Evolutionary conservation across 2,888 invertebrate species (phyloP), one percentile per base, ranked within the genome.

Genomic region (Eupithecia inturbata): DNA sequence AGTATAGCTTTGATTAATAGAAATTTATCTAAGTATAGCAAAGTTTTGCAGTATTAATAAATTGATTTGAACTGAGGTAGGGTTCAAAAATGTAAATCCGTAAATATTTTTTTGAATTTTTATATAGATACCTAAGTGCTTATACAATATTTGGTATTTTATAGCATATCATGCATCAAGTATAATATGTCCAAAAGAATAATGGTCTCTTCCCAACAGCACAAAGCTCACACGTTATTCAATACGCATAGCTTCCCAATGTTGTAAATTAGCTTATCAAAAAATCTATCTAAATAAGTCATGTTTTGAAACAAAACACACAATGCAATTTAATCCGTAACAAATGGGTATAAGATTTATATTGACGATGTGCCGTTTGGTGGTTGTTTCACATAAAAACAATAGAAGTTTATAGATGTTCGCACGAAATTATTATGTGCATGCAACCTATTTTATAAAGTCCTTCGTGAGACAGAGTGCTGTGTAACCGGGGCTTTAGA

Each of bases 251-350:
- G 26, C 77, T 73, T 79, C 80, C 76, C 78, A 80, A 78, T 78
- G 80, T 74, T 79, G 79, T 77, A 78, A 75, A 76, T 79, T 74
- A 78, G 67, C 75, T 77, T 75, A 80, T 78, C 78, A 57, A 16
- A 67, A 74, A 63, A 72, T 73, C 74, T 70, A 79, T 77, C 79
- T 76, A 77, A 80, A 78, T 78, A 79, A 77, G 74, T 78, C 80
- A 78, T 77, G 77, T 80, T 80, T 78, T 78, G 79, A 68, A 80
- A 79, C 62, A 72, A 41, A 60, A 28, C 3, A 26, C 45, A 49
- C 71, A 66, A 31, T 68, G 41, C 68, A 80, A 75, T 72, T 71
- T 74, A 53, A 68, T 75, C 78, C 74, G 74, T 80, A 77, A 64
- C 49, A 16, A 26, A 33, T 57, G 41, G 12, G 14, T 4, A 74